These are phyloP conservation scores for Agelaius tricolor DNA, from an alignment of 2,113 vertebrate genomes.

Conservation along the genomic window DNA sequence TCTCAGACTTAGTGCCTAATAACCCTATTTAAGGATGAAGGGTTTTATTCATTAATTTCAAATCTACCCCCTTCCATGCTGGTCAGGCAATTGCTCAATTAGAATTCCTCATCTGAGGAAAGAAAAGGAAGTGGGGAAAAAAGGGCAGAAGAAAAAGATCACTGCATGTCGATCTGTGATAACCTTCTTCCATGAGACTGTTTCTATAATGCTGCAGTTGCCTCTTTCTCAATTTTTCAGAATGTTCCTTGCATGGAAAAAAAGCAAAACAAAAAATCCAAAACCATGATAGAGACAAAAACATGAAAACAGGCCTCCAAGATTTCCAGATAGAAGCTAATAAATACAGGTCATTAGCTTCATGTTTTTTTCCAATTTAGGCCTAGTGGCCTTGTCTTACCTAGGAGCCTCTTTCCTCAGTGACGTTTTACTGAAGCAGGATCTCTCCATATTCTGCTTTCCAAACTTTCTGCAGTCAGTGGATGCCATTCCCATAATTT, in stretches of 20 bases:
- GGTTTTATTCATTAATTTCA: neutral
- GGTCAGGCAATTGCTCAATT: neutral
- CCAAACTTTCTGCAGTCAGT: neutral
- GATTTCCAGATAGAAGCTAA: neutral
- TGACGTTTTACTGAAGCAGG: neutral
- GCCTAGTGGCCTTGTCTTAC: neutral
- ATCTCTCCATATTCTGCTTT: neutral
- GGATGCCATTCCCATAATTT: neutral
- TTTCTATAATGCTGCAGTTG: neutral
- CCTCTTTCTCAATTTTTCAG: neutral
- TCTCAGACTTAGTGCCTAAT: neutral
- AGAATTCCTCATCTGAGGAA: neutral
- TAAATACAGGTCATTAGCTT: neutral
- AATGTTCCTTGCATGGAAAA: neutral
- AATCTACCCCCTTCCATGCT: neutral
- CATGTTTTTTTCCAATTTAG: neutral
- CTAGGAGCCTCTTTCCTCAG: fast-evolving
- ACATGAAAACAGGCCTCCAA: neutral
- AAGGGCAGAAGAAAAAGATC: neutral
- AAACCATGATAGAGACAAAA: neutral
- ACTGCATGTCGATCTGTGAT: neutral
- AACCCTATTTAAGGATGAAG: neutral
- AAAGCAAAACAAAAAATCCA: neutral
- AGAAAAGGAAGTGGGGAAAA: neutral
- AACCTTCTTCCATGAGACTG: neutral